Evolutionary conservation across 1,140 invertebrate genomes (phyloP).

Genomic region (Sminthurinus signatus): DNA sequence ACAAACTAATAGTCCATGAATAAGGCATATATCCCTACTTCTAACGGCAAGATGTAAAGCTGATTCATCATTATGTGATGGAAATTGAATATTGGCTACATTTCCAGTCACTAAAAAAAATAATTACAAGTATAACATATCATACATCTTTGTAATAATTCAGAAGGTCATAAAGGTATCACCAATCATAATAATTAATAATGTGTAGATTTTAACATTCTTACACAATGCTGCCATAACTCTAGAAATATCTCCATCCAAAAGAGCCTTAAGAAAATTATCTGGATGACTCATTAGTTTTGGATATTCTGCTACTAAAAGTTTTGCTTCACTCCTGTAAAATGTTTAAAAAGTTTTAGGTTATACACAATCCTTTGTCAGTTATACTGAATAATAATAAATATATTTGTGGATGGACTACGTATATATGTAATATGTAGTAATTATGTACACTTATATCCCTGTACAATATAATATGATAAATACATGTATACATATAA

Average conservation of each 20-base stretch:
- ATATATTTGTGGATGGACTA: background rate
- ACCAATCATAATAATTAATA: too few relatives aligned
- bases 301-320: background rate
- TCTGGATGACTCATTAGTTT: background rate
- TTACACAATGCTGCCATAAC: background rate
- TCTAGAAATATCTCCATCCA: background rate
- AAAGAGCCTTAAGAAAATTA: background rate
- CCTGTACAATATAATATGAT: too few relatives aligned
- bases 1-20: background rate
- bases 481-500: too few relatives aligned
- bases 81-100: background rate
- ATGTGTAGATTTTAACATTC: too few relatives aligned
- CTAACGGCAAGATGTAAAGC: slow-evolving; percentile 2
- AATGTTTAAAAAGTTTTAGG: background rate
- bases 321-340: background rate
- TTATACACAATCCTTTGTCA: too few relatives aligned
- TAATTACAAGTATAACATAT: too few relatives aligned
- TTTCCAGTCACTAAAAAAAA: background rate
- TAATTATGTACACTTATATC: background rate
- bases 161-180: too few relatives aligned
- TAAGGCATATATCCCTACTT: background rate
- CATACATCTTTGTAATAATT: too few relatives aligned
- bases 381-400: too few relatives aligned
- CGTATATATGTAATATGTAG: too few relatives aligned
- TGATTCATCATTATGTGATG: background rate